These are phyloP conservation scores for Sarotherodon lohbergeri DNA, from an alignment of 2,113 vertebrate genomes.

Conservation along the genomic window DNA sequence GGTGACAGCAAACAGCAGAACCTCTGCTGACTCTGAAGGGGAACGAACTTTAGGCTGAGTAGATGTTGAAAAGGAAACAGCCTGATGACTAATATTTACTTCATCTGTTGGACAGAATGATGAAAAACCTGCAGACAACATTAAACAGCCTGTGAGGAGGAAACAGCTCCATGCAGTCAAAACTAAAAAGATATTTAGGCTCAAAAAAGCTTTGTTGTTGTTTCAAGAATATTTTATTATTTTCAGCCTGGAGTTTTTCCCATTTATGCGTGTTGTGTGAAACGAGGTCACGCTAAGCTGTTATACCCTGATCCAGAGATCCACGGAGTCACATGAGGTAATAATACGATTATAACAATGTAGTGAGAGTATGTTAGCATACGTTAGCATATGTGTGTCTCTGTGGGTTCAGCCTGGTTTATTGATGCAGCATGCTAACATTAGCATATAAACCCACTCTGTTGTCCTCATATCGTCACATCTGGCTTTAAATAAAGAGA, in stretches of 20 bases:
- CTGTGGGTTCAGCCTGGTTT: not conserved
- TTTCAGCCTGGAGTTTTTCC: not conserved
- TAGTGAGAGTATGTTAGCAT: fast-evolving
- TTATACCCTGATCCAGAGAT: not conserved
- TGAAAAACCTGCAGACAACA: not conserved
- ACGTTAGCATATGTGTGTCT: fast-evolving
- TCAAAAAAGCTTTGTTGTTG: not conserved
- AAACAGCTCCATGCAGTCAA: not conserved
- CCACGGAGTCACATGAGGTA: not conserved
- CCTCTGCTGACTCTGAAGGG: not conserved
- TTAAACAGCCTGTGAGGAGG: not conserved
- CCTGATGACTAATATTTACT: not conserved
- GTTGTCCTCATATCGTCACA: not conserved
- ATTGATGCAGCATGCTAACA: not conserved
- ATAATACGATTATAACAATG: not conserved
- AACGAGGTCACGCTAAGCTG: not conserved
- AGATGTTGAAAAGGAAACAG: not conserved
- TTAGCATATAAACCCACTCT: not conserved
- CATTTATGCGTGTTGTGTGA: fast-evolving
- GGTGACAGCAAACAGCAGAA: not conserved
- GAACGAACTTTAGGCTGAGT: not conserved
- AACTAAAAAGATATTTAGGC: fast-evolving
- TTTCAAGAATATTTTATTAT: not conserved
- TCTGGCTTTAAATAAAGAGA: not conserved
- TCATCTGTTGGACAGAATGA: not conserved